Evolutionary conservation across 2,113 vertebrate genomes (phyloP), one percentile per base, ranked within the genome.

Genomic region (Chaetodon auriga): DNA sequence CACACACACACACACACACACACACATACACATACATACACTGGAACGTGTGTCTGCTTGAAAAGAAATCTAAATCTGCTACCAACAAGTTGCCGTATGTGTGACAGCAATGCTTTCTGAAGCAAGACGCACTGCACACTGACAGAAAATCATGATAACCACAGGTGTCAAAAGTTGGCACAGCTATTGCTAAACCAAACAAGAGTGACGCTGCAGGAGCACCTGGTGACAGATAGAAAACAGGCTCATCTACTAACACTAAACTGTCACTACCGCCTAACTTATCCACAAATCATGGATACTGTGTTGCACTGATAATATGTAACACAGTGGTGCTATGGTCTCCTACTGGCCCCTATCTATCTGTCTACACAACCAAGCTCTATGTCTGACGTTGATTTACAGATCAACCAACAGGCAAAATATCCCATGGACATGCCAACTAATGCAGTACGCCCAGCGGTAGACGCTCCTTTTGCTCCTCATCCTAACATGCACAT

Each of bases 381-480:
- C 62, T 85, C 70, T 23, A 8, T 71, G 81, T 83, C 65, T 86
- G 75, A 87, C 63, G 0, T 12, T 87, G 83, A 88, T 85, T 79
- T 78, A 92, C 76, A 66, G 71, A 87, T 51, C 73, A 19, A 75
- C 58, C 74, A 60, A 60, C 73, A 60, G 53, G 45, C 41, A 78
- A 89, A 90, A 90, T 90, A 89, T 90, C 82, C 76, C 90, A 92
- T 35, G 11, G 77, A 87, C 64, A 61, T 64, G 88, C 62, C 81
- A 90, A 64, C 74, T 65, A 78, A 81, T 62, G 77, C 38, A 60
- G 36, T 41, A 58, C 7, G 23, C 8, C 23, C 68, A 62, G 65
- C 58, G 60, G 65, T 0, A 0, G 66, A 65, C 73, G 86, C 87
- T 91, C 80, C 86, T 65, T 38, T 18, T 78, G 53, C 76, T 38